phyloP scores from a whole-genome alignment of 2,888 invertebrate species.

The Drosophila percnosoma region DNA sequence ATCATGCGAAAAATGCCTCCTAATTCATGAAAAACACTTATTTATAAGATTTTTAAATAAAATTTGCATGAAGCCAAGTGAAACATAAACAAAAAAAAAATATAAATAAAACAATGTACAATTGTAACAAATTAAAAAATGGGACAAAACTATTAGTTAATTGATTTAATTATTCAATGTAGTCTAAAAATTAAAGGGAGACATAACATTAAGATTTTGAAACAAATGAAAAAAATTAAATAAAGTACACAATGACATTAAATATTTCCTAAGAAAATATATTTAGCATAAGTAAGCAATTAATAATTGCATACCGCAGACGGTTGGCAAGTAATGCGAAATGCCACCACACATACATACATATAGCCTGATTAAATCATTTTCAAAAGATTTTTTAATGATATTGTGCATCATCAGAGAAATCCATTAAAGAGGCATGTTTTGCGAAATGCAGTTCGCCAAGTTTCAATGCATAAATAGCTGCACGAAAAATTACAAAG shows the following conservation, averaged over 20 bases:
- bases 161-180: neutral
- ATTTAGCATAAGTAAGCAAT: neutral
- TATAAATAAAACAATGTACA: neutral
- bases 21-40: neutral
- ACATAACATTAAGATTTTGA: neutral
- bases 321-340: conserved; percentile 8
- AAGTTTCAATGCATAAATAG: conserved; percentile 65
- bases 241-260: neutral
- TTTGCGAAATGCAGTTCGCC: conserved; percentile 57
- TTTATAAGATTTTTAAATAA: neutral
- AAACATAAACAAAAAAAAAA: neutral
- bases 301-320: neutral
- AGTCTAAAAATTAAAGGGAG: neutral
- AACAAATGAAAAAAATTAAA: neutral
- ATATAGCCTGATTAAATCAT: conserved; percentile 46
- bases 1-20: no score
- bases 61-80: neutral
- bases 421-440: conserved; percentile 67
- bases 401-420: conserved; percentile 58
- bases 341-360: conserved; percentile 38
- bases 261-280: neutral
- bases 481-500: conserved; percentile 54
- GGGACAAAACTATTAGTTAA: neutral
- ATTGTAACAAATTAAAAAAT: neutral
- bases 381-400: conserved; percentile 31